Evolutionary conservation across 2,113 vertebrate genomes (phyloP).

Genomic region (Gobio gobio): DNA sequence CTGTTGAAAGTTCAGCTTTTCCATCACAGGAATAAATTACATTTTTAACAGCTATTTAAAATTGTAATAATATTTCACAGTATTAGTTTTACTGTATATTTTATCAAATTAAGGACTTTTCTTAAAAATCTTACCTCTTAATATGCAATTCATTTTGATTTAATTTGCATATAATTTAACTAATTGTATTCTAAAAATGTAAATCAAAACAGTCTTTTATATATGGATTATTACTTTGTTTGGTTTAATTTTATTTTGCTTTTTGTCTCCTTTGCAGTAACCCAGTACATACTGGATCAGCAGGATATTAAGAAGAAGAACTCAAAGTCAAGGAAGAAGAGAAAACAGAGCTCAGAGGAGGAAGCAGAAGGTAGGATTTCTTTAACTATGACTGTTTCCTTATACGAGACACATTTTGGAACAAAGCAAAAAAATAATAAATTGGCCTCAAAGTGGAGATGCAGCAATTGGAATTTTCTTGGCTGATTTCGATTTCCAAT

Average conservation of each 20-base stretch:
- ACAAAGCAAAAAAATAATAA: neutral
- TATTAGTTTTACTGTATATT: too few relatives aligned
- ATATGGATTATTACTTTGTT: neutral
- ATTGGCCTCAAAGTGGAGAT: too few relatives aligned
- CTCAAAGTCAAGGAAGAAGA: conserved; percentile 91
- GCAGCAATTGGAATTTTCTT: too few relatives aligned
- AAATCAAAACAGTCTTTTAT: neutral
- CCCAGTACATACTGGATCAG: conserved; percentile 85
- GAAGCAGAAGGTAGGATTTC: conserved; percentile 75
- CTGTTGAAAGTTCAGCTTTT: too few relatives aligned
- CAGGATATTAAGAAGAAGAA: conserved; percentile 90
- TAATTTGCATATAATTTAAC: too few relatives aligned
- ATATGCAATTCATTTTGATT: too few relatives aligned
- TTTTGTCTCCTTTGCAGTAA: conserved; percentile 74
- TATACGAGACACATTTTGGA: neutral
- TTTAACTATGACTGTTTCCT: neutral
- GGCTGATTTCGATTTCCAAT: too few relatives aligned
- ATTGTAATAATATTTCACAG: too few relatives aligned
- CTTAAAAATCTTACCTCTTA: too few relatives aligned
- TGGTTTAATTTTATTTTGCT: neutral
- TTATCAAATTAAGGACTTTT: too few relatives aligned
- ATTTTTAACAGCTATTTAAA: neutral
- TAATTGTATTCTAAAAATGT: too few relatives aligned
- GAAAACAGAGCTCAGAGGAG: conserved; percentile 87
- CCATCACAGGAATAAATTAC: too few relatives aligned